A percentile compares a stretch with the other conserved stretches of the same genome.
These are phyloP conservation scores for Ceratothoa steindachneri DNA, from an alignment of 2,888 invertebrate genomes.

Conservation along the genomic window DNA sequence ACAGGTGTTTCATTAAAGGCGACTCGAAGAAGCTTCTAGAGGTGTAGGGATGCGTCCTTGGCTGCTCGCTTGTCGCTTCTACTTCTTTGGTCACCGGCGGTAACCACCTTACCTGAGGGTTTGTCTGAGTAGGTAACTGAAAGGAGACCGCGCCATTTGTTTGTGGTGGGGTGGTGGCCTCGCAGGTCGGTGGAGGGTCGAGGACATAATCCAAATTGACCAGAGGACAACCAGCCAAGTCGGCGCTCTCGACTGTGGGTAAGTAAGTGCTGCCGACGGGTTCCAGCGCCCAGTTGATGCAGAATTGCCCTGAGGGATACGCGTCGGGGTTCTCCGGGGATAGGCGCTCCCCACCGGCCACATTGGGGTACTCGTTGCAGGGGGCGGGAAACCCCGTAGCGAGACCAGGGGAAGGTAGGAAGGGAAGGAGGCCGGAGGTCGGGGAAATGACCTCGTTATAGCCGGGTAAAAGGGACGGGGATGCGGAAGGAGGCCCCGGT, in stretches of 20 bases:
- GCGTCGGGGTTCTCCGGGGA: background rate
- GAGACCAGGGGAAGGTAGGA: background rate
- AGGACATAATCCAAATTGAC: background rate
- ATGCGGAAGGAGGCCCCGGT: background rate
- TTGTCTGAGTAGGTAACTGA: background rate
- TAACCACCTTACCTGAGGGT: background rate
- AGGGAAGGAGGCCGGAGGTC: background rate
- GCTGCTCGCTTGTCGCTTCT: background rate
- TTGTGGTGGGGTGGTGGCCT: background rate
- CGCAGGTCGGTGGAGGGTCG: background rate
- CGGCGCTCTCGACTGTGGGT: background rate
- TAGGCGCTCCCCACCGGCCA: background rate
- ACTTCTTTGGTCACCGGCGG: too few species aligned
- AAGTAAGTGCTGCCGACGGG: background rate
- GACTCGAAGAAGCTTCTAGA: background rate
- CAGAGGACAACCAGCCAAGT: background rate
- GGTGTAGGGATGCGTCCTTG: background rate
- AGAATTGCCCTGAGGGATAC: background rate
- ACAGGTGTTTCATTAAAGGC: too few species aligned
- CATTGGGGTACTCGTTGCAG: background rate
- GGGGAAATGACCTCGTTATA: background rate
- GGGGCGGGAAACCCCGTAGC: background rate
- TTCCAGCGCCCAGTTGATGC: background rate
- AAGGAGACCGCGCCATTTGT: background rate
- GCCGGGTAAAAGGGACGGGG: background rate